Conservation (phyloP, 2,888 invertebrate genomes). For the Chydorus sphaericus region DNA sequence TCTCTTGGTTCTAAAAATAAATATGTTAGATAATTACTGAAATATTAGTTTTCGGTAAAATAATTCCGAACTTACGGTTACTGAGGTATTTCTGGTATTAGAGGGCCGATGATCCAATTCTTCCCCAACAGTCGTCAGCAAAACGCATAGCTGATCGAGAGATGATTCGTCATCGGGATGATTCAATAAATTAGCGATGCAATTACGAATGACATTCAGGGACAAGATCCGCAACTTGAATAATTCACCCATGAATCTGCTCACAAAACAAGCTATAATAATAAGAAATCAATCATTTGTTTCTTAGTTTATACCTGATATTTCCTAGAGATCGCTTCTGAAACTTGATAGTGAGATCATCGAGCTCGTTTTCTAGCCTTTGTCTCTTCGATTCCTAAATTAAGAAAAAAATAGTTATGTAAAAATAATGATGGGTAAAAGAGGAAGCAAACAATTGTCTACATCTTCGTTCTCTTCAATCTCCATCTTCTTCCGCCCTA, state of each 20-base stretch:
- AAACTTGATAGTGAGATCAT: slow-evolving; percentile 60
- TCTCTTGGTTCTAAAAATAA: no score
- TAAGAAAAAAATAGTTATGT: no score
- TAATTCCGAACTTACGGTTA: no score
- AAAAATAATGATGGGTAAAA: no score
- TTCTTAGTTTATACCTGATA: slow-evolving; percentile 56
- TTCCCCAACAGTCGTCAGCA: slow-evolving; percentile 79
- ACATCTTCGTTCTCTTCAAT: no score
- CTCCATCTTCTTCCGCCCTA: slow-evolving; percentile 38
- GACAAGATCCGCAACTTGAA: slow-evolving; percentile 84
- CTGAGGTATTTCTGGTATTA: no score
- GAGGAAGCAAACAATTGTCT: no score
- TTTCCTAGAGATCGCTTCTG: slow-evolving; percentile 77
- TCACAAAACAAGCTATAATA: not conserved
- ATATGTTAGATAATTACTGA: no score
- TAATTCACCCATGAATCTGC: slow-evolving; percentile 63
- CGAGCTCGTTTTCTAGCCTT: slow-evolving; percentile 49
- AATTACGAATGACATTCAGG: slow-evolving; percentile 69
- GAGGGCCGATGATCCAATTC: no score
- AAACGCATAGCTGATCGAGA: slow-evolving; percentile 79
- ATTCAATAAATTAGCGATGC: slow-evolving; percentile 59
- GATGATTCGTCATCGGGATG: slow-evolving; percentile 66
- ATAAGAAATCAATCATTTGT: no score
- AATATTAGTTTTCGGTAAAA: no score
- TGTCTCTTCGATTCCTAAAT: slow-evolving; percentile 47